These are phyloP conservation scores for Asarcornis scutulata DNA, from an alignment of 2,113 vertebrate genomes.

Conservation along the genomic window DNA sequence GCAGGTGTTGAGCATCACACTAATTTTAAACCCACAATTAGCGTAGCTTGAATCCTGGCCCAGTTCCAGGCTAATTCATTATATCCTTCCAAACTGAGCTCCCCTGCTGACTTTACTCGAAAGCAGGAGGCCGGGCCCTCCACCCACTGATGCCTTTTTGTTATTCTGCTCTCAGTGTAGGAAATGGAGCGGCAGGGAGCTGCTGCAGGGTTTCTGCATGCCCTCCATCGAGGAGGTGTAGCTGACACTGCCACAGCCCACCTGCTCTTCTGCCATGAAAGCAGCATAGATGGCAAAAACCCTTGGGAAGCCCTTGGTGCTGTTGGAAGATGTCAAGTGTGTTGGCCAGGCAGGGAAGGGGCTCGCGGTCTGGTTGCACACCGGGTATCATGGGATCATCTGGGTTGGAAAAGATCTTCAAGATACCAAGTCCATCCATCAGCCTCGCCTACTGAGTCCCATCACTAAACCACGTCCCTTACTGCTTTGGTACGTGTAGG, in stretches of 20 bases:
- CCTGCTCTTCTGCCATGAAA: background rate
- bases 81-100: background rate
- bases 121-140: background rate
- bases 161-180: background rate
- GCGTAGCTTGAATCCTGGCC: constrained; percentile 19
- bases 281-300: background rate
- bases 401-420: too few species aligned
- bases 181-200: background rate
- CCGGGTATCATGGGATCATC: too few species aligned
- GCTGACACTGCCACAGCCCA: background rate
- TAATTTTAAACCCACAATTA: constrained; percentile 56
- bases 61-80: constrained; percentile 34
- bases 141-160: background rate
- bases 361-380: background rate
- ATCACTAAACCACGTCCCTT: too few species aligned
- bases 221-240: background rate
- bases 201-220: background rate
- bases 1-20: constrained; percentile 45
- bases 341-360: background rate
- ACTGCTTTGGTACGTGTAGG: accelerated
- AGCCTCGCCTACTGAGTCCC: too few species aligned
- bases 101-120: background rate
- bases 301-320: background rate
- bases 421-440: too few species aligned
- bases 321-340: background rate